A percentile compares a stretch with the other conserved stretches of the same genome.
phyloP scores from a whole-genome alignment of 2,888 invertebrate genomes.

The Trissoscelio sp. region DNA sequence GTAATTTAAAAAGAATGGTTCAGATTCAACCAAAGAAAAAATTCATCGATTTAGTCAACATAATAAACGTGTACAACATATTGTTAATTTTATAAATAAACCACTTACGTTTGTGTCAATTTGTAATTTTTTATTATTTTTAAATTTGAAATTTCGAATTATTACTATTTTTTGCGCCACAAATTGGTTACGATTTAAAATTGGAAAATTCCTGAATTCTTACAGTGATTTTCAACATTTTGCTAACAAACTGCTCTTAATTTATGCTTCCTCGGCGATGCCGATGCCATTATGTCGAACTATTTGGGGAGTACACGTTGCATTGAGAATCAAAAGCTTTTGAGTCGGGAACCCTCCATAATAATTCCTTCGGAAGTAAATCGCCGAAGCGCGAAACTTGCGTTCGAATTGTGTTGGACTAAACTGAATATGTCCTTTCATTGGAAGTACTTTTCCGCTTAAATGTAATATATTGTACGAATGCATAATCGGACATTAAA shows the following conservation, averaged over 20 bases:
- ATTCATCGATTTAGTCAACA: no score
- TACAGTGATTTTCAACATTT: no score
- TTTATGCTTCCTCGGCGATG: conserved; percentile 45
- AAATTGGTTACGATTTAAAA: no score
- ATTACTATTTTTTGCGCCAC: no score
- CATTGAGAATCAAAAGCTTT: conserved; percentile 52
- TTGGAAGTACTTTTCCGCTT: conserved; percentile 49
- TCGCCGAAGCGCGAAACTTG: conserved; percentile 54
- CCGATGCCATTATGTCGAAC: conserved; percentile 42
- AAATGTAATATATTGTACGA: conserved; percentile 59
- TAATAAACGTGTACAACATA: no score
- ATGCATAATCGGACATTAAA: conserved; percentile 44
- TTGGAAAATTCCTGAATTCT: no score
- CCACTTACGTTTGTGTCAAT: no score
- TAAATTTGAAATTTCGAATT: no score
- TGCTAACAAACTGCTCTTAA: conserved; percentile 35
- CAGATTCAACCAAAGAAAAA: no score
- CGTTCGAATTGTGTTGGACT: conserved; percentile 52
- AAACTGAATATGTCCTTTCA: conserved; percentile 49
- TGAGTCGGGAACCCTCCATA: conserved; percentile 36
- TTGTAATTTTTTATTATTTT: no score
- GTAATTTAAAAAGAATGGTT: no score
- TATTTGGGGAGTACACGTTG: conserved; percentile 37
- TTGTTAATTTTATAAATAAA: no score
- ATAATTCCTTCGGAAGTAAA: conserved; percentile 55